phyloP scores from a whole-genome alignment of 2,113 vertebrate genomes.

The Abramis brama region DNA sequence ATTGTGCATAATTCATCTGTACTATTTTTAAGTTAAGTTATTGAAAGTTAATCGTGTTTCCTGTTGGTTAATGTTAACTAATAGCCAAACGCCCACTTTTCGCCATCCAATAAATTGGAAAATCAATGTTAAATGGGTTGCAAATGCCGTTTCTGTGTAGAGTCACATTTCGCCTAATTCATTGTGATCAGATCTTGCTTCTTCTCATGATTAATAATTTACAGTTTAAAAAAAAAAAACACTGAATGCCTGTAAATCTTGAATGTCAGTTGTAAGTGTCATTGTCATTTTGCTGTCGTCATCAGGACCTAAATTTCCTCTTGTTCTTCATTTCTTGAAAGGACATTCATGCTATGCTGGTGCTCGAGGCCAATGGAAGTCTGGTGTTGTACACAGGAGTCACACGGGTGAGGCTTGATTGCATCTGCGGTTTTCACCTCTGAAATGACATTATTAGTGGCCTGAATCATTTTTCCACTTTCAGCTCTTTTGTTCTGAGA shows the following conservation, averaged over 20 bases:
- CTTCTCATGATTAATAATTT: background rate
- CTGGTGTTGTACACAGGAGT: conserved; percentile 93
- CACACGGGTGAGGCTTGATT: conserved; percentile 79
- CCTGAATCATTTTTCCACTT: background rate
- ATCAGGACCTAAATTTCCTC: background rate
- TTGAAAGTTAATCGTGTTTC: background rate
- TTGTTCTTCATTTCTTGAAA: conserved; percentile 55
- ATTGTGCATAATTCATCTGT: background rate
- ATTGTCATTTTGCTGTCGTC: background rate
- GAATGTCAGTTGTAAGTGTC: background rate
- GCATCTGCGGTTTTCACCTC: conserved; percentile 7
- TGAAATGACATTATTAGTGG: conserved; percentile 5
- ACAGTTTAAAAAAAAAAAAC: background rate
- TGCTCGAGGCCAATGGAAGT: conserved; percentile 90
- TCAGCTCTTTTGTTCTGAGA: background rate
- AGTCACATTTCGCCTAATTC: background rate
- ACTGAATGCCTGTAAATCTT: background rate
- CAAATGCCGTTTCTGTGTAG: background rate
- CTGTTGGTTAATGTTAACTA: background rate
- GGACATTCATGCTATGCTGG: conserved; percentile 87
- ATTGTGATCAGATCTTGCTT: background rate
- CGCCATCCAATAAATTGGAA: background rate
- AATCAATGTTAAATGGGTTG: background rate
- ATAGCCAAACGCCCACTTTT: background rate
- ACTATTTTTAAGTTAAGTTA: background rate